Evolutionary conservation across 1,140 invertebrate genomes (phyloP).

Genomic region (Piezodorus guildinii): DNA sequence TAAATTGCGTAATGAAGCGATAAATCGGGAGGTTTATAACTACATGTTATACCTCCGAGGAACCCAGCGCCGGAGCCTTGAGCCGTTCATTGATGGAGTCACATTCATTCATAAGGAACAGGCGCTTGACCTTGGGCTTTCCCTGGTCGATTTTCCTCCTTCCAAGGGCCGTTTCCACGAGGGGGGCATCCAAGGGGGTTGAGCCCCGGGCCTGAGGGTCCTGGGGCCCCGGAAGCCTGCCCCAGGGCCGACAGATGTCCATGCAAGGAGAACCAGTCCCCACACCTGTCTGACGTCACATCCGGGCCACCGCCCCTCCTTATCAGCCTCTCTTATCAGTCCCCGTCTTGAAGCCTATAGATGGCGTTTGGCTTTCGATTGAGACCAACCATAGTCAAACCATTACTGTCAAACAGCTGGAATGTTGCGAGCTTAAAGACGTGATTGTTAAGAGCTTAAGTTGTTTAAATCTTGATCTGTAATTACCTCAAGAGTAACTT

Average conservation of each 20-base stretch:
- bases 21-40: background rate
- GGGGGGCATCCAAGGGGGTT: background rate
- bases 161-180: background rate
- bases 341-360: background rate
- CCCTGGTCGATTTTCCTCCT: background rate
- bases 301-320: conserved; percentile 3
- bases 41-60: background rate
- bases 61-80: background rate
- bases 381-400: too few relatives aligned
- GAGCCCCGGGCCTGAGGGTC: background rate
- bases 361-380: too few relatives aligned
- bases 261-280: conserved; percentile 5
- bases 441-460: too few relatives aligned
- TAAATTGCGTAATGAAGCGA: conserved; percentile 4
- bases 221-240: background rate
- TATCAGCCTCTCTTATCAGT: background rate
- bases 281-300: conserved; percentile 6
- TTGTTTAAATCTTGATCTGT: too few relatives aligned
- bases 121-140: conserved; percentile 6
- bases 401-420: too few relatives aligned
- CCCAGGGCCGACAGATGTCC: background rate
- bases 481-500: too few relatives aligned
- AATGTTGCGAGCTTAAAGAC: too few relatives aligned
- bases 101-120: background rate
- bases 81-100: background rate